Conservation (phyloP, 2,888 invertebrate genomes). For the Epistrophe eligans region DNA sequence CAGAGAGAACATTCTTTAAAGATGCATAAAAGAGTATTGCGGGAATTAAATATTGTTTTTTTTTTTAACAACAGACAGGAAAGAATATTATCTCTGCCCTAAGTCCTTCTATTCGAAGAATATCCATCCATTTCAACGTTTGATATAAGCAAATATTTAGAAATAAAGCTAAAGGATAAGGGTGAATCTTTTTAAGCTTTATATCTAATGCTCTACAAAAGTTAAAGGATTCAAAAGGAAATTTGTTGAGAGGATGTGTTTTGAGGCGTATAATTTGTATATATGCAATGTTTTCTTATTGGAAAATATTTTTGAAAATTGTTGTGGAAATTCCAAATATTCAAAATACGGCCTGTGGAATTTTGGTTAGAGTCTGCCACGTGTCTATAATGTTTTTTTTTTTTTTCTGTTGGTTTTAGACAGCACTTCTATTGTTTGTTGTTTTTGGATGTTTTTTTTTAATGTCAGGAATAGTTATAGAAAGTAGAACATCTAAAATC, state of each 20-base stretch:
- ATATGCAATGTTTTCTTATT: not conserved
- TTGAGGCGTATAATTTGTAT: not conserved
- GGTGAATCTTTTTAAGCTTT: not conserved
- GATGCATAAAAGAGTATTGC: slow-evolving; percentile 57
- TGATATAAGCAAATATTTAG: slow-evolving; percentile 3
- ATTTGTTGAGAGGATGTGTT: not conserved
- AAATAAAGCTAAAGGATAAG: not conserved
- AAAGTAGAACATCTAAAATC: no score
- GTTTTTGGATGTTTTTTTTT: no score
- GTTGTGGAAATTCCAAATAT: slow-evolving; percentile 14
- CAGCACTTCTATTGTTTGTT: no score
- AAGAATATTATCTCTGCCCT: slow-evolving; percentile 36
- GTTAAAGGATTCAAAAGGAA: slow-evolving; percentile 36
- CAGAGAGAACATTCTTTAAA: not conserved
- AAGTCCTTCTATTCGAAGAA: slow-evolving; percentile 19
- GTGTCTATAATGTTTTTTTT: slow-evolving; percentile 24
- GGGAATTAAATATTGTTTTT: slow-evolving; percentile 45
- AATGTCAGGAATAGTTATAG: no score
- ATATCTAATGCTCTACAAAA: not conserved
- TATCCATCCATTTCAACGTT: slow-evolving; percentile 53
- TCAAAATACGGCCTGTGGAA: not conserved
- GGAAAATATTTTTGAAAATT: slow-evolving; percentile 13
- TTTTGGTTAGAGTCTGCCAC: slow-evolving; percentile 19
- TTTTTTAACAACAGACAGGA: not conserved
- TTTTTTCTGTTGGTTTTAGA: no score